phyloP scores from a whole-genome alignment of 2,888 invertebrate species.

The Trichopoda pennipes region DNA sequence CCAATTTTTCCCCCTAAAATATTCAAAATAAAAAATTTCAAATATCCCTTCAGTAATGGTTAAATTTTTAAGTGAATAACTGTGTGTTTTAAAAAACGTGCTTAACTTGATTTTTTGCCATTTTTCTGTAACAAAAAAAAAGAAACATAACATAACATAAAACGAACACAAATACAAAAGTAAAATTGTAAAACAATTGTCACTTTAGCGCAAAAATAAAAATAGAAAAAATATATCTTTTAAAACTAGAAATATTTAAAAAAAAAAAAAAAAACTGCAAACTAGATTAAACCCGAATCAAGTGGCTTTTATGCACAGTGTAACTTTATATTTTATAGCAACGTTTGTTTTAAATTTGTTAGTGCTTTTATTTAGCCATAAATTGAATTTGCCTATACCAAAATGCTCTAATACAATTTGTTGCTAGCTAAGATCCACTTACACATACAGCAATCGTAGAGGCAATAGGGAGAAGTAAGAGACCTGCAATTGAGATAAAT shows the following conservation, averaged over 20 bases:
- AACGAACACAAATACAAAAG: conserved; percentile 28
- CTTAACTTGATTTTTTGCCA: conserved; percentile 55
- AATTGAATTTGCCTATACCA: conserved; percentile 37
- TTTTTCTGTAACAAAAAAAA: conserved; percentile 31
- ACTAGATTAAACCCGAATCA: conserved; percentile 72
- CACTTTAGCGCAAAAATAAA: conserved; percentile 18
- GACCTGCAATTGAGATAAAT: neutral
- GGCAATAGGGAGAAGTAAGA: conserved; percentile 1
- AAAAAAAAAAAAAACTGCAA: conserved; percentile 72
- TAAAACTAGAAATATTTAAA: conserved; percentile 59
- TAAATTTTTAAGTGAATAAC: conserved; percentile 41
- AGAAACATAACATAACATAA: conserved; percentile 8
- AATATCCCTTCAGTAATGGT: conserved; percentile 19
- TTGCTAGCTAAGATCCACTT: neutral
- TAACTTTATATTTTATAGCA: conserved; percentile 58
- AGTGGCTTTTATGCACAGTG: conserved; percentile 67
- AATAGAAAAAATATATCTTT: conserved; percentile 6
- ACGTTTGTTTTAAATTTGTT: neutral
- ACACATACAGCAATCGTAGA: neutral
- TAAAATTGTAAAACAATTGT: conserved; percentile 56
- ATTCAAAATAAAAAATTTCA: neutral
- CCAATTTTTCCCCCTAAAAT: conserved; percentile 37
- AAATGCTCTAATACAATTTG: conserved; percentile 27
- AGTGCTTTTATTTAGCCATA: conserved; percentile 13
- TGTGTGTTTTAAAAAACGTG: conserved; percentile 48